Evolutionary conservation across 1,140 invertebrate species (phyloP).

Genomic region (Lysiphlebus fabarum): DNA sequence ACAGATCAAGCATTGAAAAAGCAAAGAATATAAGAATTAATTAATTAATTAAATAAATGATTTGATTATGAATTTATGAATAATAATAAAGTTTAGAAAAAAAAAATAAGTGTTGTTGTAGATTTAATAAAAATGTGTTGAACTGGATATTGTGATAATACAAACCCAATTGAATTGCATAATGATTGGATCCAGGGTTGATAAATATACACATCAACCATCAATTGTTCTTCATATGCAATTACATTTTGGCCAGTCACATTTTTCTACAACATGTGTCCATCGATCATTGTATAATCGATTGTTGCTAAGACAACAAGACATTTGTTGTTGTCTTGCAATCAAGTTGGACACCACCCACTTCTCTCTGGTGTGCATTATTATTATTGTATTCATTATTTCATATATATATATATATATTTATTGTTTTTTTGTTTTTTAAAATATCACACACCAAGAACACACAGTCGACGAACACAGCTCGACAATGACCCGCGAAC

Average conservation of each 20-base stretch:
- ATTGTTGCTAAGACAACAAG: conserved; percentile 53
- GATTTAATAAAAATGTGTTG: conserved; percentile 17
- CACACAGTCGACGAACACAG: conserved; percentile 43
- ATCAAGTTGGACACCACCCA: conserved; percentile 37
- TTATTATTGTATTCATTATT: conserved; percentile 19
- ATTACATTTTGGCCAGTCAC: conserved; percentile 35
- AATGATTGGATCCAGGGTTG: conserved; percentile 29
- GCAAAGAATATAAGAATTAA: too few relatives aligned
- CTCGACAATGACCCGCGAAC: conserved; percentile 44
- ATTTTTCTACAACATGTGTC: conserved; percentile 10
- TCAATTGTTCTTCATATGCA: conserved; percentile 43
- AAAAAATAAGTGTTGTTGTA: background rate
- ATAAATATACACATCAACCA: conserved; percentile 22
- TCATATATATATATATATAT: too few relatives aligned
- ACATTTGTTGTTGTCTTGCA: conserved; percentile 54
- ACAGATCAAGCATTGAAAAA: background rate
- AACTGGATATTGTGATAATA: conserved; percentile 48
- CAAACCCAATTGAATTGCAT: conserved; percentile 45
- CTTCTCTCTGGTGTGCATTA: conserved; percentile 42
- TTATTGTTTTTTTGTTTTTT: too few relatives aligned
- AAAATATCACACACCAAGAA: too few relatives aligned
- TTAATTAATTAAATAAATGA: too few relatives aligned
- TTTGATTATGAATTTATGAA: background rate
- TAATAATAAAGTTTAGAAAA: background rate
- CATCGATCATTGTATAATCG: conserved; percentile 38